These are phyloP conservation scores for Tretioscincus oriximinensis DNA, from an alignment of 2,113 vertebrate species.

Conservation along the genomic window DNA sequence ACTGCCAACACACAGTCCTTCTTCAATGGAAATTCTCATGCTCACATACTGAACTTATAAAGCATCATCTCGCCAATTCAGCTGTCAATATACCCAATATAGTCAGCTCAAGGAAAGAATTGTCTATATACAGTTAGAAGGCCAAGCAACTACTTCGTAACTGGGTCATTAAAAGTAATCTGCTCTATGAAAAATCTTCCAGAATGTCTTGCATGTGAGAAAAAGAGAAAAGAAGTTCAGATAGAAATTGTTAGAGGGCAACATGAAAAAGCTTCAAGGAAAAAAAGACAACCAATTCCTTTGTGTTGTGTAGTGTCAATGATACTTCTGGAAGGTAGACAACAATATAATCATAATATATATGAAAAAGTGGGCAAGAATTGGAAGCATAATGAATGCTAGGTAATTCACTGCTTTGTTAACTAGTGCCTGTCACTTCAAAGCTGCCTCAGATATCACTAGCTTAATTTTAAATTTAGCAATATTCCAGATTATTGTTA, in stretches of 20 bases:
- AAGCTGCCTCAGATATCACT: too few relatives aligned
- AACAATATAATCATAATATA: not conserved
- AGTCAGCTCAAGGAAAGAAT: not conserved
- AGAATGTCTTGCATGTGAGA: not conserved
- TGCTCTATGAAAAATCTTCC: not conserved
- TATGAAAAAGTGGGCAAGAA: not conserved
- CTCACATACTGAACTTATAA: not conserved
- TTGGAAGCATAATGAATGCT: not conserved
- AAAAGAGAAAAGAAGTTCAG: not conserved
- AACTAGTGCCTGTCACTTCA: too few relatives aligned
- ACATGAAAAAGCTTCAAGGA: too few relatives aligned
- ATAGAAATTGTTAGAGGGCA: not conserved
- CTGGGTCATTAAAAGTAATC: too few relatives aligned
- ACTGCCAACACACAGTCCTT: not conserved
- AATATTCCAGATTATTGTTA: too few relatives aligned
- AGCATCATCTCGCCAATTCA: not conserved
- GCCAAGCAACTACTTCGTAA: not conserved
- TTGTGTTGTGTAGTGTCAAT: not conserved
- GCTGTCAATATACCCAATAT: not conserved
- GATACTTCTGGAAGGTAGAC: not conserved
- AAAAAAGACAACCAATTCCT: too few relatives aligned
- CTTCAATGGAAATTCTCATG: not conserved
- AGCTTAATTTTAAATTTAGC: too few relatives aligned
- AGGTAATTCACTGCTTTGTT: too few relatives aligned
- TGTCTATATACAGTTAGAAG: too few relatives aligned